Evolutionary conservation across 2,113 vertebrate genomes (phyloP).

Genomic region (Saiga tatarica): DNA sequence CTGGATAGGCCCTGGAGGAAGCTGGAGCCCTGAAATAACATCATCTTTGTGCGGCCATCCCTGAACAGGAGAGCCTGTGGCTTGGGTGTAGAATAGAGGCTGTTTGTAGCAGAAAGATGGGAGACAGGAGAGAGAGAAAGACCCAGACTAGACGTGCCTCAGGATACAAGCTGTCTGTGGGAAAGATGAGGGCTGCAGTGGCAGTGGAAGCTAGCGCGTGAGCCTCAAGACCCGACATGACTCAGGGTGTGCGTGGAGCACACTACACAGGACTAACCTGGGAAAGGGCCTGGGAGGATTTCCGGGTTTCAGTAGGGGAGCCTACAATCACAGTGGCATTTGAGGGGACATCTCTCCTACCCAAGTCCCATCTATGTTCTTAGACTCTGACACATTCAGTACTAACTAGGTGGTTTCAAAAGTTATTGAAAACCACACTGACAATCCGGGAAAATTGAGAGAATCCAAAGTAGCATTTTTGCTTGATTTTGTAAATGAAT

Average conservation of each 20-base stretch:
- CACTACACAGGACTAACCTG: background rate
- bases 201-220: background rate
- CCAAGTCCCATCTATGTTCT: background rate
- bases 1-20: background rate
- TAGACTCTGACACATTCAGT: background rate
- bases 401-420: background rate
- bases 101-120: background rate
- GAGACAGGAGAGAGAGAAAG: background rate
- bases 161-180: background rate
- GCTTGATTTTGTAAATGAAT: conserved; percentile 24
- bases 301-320: background rate
- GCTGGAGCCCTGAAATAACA: background rate
- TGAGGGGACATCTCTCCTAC: background rate
- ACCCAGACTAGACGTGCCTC: background rate
- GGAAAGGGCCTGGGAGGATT: background rate
- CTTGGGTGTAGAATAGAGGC: background rate
- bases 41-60: background rate
- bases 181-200: background rate
- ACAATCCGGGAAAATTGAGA: background rate
- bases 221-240: background rate
- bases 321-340: background rate
- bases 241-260: background rate
- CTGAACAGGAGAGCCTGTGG: background rate
- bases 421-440: background rate
- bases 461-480: background rate